Percentiles rank a stretch among this genome's conserved stretches.
Evolutionary conservation across 1,140 invertebrate genomes (phyloP).

Genomic region (Acromyrmex echinatior): DNA sequence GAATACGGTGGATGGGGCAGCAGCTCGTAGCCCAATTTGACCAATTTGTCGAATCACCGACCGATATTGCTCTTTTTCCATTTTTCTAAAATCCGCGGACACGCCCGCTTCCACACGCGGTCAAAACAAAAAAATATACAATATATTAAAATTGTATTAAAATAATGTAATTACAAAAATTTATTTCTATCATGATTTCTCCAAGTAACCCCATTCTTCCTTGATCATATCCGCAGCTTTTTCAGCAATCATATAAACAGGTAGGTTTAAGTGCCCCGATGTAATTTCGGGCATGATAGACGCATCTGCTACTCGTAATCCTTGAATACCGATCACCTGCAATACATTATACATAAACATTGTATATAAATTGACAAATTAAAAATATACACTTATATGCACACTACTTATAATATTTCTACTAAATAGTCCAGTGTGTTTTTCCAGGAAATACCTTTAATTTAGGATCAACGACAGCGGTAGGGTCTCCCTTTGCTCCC

Average conservation of each 20-base stretch:
- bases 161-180: neutral
- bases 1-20: too few relatives aligned
- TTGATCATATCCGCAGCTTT: constrained; percentile 2
- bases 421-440: neutral
- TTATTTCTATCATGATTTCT: neutral
- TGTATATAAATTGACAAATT: neutral
- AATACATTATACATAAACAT: neutral
- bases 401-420: neutral
- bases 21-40: too few relatives aligned
- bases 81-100: too few relatives aligned
- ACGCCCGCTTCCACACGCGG: too few relatives aligned
- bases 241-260: neutral
- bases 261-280: neutral
- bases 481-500: neutral
- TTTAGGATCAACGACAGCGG: constrained; percentile 17
- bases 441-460: constrained; percentile 13
- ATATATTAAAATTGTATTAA: neutral
- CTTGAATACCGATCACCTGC: neutral
- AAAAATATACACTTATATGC: neutral
- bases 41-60: too few relatives aligned
- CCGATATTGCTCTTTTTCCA: too few relatives aligned
- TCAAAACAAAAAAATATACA: neutral
- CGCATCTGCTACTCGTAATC: constrained; percentile 7
- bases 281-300: neutral
- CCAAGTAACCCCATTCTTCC: neutral